Conservation (phyloP, 2,888 invertebrate genomes). For the Hirtodrosophila duncani region DNA sequence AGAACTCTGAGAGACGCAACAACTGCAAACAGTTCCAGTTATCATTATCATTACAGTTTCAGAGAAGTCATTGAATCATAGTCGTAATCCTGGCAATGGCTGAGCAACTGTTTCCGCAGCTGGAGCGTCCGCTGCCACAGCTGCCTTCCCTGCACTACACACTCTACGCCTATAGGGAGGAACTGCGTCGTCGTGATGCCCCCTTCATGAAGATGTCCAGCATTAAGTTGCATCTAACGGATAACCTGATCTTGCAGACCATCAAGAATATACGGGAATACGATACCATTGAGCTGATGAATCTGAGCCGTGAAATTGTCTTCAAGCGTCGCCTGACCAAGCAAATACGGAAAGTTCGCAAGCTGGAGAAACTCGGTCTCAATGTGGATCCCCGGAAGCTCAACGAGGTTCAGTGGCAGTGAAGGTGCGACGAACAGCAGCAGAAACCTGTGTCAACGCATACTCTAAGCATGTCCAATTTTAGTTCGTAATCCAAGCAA, state of each 20-base stretch:
- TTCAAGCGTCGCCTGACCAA: slow-evolving; percentile 54
- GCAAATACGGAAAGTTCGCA: slow-evolving; percentile 54
- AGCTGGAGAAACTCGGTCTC: slow-evolving; percentile 54
- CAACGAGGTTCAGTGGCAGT: slow-evolving; percentile 35
- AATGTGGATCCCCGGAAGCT: slow-evolving; percentile 57
- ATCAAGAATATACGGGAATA: slow-evolving; percentile 55
- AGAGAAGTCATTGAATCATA: no score
- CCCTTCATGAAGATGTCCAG: slow-evolving; percentile 63
- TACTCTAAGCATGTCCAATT: slow-evolving; percentile 58
- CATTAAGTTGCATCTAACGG: slow-evolving; percentile 59
- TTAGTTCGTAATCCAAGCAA: slow-evolving; percentile 33
- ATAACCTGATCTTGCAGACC: slow-evolving; percentile 58
- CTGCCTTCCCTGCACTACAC: slow-evolving; percentile 56
- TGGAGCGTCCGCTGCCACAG: slow-evolving; percentile 56
- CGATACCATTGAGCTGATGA: slow-evolving; percentile 61
- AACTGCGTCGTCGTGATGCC: slow-evolving; percentile 50
- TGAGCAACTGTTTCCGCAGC: slow-evolving; percentile 51
- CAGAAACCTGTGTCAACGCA: slow-evolving; percentile 31
- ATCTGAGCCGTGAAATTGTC: slow-evolving; percentile 56
- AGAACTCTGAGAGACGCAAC: slow-evolving; percentile 16
- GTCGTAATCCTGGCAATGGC: no score
- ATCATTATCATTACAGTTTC: no score
- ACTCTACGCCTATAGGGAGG: slow-evolving; percentile 57
- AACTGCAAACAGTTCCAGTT: no score
- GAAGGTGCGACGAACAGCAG: slow-evolving; percentile 1